These are phyloP conservation scores for Calephelis perditalis DNA, from an alignment of 2,888 invertebrate genomes.

Conservation along the genomic window DNA sequence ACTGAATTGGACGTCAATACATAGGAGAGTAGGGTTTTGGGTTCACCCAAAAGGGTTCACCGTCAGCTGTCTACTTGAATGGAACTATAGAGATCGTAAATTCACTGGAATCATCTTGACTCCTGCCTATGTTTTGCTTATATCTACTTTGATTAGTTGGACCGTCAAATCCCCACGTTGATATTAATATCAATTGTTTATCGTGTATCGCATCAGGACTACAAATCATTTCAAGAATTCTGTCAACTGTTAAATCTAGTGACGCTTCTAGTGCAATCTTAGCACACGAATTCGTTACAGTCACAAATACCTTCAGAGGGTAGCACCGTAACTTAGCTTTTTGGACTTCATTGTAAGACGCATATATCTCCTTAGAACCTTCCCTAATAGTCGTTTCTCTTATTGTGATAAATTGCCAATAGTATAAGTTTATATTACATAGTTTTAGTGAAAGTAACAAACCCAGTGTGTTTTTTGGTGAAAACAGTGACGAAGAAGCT, in stretches of 20 bases:
- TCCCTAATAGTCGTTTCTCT: not conserved
- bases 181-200: not conserved
- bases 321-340: not conserved
- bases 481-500: not conserved
- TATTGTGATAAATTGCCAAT: not conserved
- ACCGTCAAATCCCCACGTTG: not conserved
- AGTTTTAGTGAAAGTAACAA: slow-evolving; percentile 14
- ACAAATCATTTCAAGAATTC: not conserved
- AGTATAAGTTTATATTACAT: too few relatives aligned
- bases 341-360: not conserved
- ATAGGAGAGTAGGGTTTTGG: not conserved
- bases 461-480: not conserved
- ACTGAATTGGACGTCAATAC: not conserved
- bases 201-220: not conserved
- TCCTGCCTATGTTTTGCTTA: not conserved
- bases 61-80: not conserved
- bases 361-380: not conserved
- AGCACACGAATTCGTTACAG: not conserved
- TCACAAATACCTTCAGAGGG: not conserved
- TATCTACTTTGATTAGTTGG: not conserved
- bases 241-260: not conserved
- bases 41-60: not conserved
- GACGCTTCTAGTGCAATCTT: slow-evolving; percentile 9
- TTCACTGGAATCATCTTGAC: not conserved
- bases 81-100: not conserved